phyloP scores from a whole-genome alignment of 23 tunicate genomes.

The Halocynthia roretzi region DNA sequence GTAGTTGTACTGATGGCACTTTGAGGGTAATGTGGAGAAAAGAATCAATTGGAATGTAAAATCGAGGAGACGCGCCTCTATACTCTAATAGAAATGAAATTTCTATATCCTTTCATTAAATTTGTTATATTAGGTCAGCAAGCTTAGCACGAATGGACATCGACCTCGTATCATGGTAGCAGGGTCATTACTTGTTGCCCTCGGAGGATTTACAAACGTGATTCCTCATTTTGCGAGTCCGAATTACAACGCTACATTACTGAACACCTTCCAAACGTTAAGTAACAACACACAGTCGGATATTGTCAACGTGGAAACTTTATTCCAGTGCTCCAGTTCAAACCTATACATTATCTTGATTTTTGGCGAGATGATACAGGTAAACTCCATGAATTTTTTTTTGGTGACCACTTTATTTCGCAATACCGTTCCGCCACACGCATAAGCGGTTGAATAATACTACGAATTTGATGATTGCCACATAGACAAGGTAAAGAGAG shows the following conservation, averaged over 20 bases:
- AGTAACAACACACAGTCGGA: neutral
- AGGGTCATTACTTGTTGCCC: slow-evolving; percentile 56
- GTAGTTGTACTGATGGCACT: too few species aligned
- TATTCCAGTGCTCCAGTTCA: slow-evolving; percentile 14
- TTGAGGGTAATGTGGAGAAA: too few species aligned
- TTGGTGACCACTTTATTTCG: too few species aligned
- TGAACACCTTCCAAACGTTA: neutral
- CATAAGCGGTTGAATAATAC: neutral
- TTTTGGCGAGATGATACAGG: slow-evolving; percentile 72
- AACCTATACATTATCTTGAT: slow-evolving; percentile 44
- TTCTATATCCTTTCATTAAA: too few species aligned
- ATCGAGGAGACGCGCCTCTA: too few species aligned
- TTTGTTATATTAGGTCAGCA: slow-evolving; percentile 38
- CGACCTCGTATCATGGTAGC: slow-evolving; percentile 70
- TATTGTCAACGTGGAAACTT: neutral
- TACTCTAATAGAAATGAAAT: too few species aligned
- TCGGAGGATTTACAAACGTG: slow-evolving; percentile 78
- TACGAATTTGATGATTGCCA: too few species aligned
- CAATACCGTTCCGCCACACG: neutral
- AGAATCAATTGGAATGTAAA: too few species aligned
- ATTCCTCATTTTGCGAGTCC: slow-evolving; percentile 46
- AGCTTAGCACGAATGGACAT: slow-evolving; percentile 54
- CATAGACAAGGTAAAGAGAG: too few species aligned
- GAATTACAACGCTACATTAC: slow-evolving; percentile 20
- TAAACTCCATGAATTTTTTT: neutral